A percentile compares a stretch with the other conserved stretches of the same genome.
Conservation (phyloP, 2,797 vertebrate species). For the Avahi laniger region DNA sequence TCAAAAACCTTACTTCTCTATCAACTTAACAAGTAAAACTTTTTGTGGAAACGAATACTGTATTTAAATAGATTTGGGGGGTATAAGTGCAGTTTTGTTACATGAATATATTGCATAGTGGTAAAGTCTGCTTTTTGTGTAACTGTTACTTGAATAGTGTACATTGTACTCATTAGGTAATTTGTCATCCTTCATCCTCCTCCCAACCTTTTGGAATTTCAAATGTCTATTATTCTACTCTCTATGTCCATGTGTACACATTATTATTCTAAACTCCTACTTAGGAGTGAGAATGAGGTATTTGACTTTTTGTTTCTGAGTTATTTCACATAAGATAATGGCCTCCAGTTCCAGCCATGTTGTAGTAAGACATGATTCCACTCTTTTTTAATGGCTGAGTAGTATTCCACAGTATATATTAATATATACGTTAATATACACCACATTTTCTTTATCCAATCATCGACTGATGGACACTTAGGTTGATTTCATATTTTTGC, state of each 20-base stretch:
- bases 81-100: neutral
- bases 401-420: neutral
- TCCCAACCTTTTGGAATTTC: neutral
- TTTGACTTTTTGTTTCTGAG: neutral
- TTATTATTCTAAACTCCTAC: neutral
- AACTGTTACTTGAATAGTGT: neutral
- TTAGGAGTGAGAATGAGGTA: neutral
- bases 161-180: neutral
- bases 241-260: neutral
- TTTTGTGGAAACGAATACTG: neutral
- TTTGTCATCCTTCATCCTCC: neutral
- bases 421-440: no score
- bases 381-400: neutral
- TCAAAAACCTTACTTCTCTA: neutral
- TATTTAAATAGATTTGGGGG: neutral
- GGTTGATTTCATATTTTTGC: neutral
- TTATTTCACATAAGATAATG: neutral
- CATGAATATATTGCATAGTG: neutral
- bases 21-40: neutral
- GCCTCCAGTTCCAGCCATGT: neutral
- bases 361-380: neutral
- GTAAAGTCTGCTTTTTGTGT: neutral
- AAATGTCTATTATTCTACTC: neutral
- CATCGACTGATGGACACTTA: neutral
- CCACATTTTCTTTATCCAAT: neutral